Conservation (phyloP, 2,113 vertebrate genomes). For the Leptosomus discolor region DNA sequence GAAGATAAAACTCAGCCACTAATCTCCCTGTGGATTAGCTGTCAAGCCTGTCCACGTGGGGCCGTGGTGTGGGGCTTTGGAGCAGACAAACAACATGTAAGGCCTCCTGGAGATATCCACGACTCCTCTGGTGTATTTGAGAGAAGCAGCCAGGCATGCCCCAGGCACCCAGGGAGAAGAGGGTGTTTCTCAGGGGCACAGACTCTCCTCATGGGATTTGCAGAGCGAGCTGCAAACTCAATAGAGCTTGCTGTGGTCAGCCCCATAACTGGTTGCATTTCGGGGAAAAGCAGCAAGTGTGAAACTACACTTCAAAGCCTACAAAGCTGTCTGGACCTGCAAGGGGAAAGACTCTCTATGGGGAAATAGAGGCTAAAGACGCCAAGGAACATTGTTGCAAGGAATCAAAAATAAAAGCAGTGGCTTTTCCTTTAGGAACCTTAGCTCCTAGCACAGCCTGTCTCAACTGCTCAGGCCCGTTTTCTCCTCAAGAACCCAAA, state of each 20-base stretch:
- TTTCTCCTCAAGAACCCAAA: neutral
- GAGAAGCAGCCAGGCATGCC: neutral
- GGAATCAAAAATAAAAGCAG: neutral
- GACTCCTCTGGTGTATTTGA: neutral
- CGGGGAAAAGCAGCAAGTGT: neutral
- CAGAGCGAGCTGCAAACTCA: neutral
- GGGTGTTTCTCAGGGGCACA: neutral
- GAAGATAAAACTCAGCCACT: constrained; percentile 35
- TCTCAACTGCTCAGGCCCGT: neutral
- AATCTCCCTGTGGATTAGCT: constrained; percentile 62
- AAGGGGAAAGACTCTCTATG: neutral
- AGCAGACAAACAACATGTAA: neutral
- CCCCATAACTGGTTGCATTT: neutral
- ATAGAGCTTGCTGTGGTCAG: neutral
- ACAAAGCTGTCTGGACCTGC: neutral
- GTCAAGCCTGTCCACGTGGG: neutral
- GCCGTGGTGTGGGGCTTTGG: neutral
- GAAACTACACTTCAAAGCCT: neutral
- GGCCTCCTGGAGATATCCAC: neutral
- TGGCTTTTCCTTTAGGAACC: neutral
- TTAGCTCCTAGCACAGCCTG: neutral
- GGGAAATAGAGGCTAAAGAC: neutral
- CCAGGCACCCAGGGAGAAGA: neutral
- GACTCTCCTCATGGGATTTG: neutral
- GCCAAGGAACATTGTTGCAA: neutral